Evolutionary conservation across 2,888 invertebrate species (phyloP).

Genomic region (Boloria selene): DNA sequence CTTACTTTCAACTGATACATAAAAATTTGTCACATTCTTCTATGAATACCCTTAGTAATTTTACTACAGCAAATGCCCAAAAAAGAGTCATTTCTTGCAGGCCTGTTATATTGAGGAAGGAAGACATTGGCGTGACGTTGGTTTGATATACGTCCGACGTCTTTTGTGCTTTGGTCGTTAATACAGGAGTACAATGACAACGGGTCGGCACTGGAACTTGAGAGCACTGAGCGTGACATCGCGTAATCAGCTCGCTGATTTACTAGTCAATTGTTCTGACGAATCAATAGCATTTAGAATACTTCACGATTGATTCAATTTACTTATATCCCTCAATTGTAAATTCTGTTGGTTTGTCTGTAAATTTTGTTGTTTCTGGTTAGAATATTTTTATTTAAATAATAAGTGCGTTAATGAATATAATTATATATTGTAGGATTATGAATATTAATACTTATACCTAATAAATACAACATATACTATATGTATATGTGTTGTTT

Average conservation of each 20-base stretch:
- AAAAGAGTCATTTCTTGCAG: conserved; percentile 70
- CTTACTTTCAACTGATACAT: background rate
- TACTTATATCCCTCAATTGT: background rate
- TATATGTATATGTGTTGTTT: too few species aligned
- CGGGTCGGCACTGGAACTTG: conserved; percentile 55
- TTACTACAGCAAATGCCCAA: conserved; percentile 57
- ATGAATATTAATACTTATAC: too few species aligned
- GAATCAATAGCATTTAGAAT: conserved; percentile 15
- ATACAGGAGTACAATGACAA: conserved; percentile 70
- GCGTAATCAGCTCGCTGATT: conserved; percentile 44
- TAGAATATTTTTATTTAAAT: too few species aligned
- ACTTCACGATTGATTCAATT: conserved; percentile 1
- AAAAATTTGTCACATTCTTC: background rate
- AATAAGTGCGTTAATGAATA: too few species aligned
- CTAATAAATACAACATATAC: too few species aligned
- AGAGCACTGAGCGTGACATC: conserved; percentile 58
- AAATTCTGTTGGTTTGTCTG: background rate
- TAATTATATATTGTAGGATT: too few species aligned
- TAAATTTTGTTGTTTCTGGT: too few species aligned
- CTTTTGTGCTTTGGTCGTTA: conserved; percentile 79
- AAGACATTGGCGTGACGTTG: conserved; percentile 80
- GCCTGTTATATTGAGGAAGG: conserved; percentile 73
- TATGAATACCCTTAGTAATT: conserved; percentile 66
- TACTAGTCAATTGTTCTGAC: conserved; percentile 25
- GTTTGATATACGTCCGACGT: conserved; percentile 78